Evolutionary conservation across 23 tunicate species (phyloP), one percentile per base, ranked within the genome.

Genomic region (Styela plicata): DNA sequence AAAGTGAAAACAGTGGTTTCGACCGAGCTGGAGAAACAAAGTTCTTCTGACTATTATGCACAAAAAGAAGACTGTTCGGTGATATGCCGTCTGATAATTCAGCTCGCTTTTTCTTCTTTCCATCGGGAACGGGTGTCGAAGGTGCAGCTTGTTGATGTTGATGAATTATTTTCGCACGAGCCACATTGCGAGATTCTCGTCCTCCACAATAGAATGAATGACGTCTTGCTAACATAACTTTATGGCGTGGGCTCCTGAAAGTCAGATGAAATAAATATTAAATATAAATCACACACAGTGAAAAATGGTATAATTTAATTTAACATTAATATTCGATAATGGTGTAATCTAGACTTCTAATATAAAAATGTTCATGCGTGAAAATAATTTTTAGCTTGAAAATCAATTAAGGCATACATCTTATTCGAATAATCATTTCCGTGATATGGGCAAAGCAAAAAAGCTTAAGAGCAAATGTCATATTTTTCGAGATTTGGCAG

Each of bases 201-300:
- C 86, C 90, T 25, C 78, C 97, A 18, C 87, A 78, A 70, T 91
- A 91, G 52, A 91, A 91, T 24, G 97, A 91, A 64, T 91, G 97
- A 3, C 87, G 87, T n/a, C 97, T 84, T 0, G 90, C 83, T 33
- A 91, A 61, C 94, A 89, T 89, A 7, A 89, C 66, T 3, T 86
- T 69, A 63, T 89, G 94, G 13, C 94, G 88, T 34, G 94, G 94
- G 63, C 92, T 88, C 76, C 92, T 88, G 80, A n/a, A 78, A 78
- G 19, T 44, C 18, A 2, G n/a, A n/a, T n/a, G n/a, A n/a, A n/a
- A n/a, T n/a, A n/a, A n/a, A n/a, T n/a, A n/a, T n/a, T n/a, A n/a
- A n/a, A n/a, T n/a, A n/a, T n/a, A n/a, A n/a, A n/a, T n/a, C n/a
- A n/a, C n/a, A n/a, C n/a, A n/a, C n/a, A n/a, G n/a, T n/a, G n/a